phyloP scores from a whole-genome alignment of 2,113 vertebrate genomes.

The Strix aluco region DNA sequence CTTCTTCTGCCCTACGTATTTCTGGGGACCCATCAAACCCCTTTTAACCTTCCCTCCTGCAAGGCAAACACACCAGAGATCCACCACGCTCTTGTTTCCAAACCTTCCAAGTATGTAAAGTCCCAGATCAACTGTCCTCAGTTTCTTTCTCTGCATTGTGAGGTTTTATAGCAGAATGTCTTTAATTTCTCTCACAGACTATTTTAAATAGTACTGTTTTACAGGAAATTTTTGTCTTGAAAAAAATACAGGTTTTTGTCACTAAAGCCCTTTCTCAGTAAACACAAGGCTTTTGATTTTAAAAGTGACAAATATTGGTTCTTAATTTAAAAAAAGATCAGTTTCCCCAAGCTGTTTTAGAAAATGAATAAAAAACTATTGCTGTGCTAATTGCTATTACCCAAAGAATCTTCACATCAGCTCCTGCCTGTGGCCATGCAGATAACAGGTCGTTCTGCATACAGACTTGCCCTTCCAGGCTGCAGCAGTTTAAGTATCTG shows the following conservation, averaged over 20 bases:
- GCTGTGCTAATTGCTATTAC: background rate
- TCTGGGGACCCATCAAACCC: background rate
- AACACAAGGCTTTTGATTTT: background rate
- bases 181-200: background rate
- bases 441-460: accelerated
- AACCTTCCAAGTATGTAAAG: background rate
- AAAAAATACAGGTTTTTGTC: background rate
- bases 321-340: background rate
- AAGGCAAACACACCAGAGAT: background rate
- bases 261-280: background rate
- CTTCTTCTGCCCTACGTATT: background rate
- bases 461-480: background rate
- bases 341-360: background rate
- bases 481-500: background rate
- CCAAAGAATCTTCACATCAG: background rate
- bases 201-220: background rate
- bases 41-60: background rate
- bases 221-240: background rate
- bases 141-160: background rate
- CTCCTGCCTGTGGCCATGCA: background rate
- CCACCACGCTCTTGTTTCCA: background rate
- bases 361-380: background rate
- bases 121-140: background rate
- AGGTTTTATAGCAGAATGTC: background rate
- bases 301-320: background rate